Evolutionary conservation across 2,888 invertebrate genomes (phyloP), one percentile per base, ranked within the genome.

Genomic region (Morpho deidamia): DNA sequence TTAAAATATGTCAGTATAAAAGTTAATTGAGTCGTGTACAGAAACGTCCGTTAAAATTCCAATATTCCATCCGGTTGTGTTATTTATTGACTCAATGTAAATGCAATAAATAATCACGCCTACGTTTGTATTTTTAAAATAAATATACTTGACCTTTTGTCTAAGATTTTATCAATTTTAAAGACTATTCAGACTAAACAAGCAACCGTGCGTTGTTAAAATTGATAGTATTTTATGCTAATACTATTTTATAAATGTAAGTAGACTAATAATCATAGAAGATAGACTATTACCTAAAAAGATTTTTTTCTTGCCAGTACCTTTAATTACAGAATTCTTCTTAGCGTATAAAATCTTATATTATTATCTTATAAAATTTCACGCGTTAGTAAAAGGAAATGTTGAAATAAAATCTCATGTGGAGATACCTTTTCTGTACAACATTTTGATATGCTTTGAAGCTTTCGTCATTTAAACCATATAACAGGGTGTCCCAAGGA

Each of bases 61-160:
- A 60, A 53, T 51, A 53, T 5, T 23, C 55, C 47, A 54, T 60
- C 61, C 55, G 56, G 60, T 60, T 56, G 52, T 32, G 56, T 56
- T 59, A 61, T 64, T 63, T 64, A 64, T 61, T 61, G 57, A 59
- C 41, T 55, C 54, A 50, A 52, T 52, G 46, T 48, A 66, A 61
- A 58, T 55, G 56, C 53, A 57, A 67, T 70, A 70, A 68, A 70
- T 68, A 62, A 58, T 56, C 56, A 53, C 61, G 55, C 58, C 53
- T 63, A 59, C 58, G 60, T 64, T 62, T 60, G 52, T 55, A 53
- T 65, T 69, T 62, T 63, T 56, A n/a, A 63, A 66, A 61, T 59
- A 69, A 66, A 71, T 70, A 68, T 63, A 61, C 61, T 68, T 76
- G 71, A 81, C 78, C 80, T 80, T 78, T 72, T 71, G 64, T 64